A percentile compares a stretch with the other conserved stretches of the same genome.
Conservation (phyloP, 2,888 invertebrate species). For the Nomada ferruginata region DNA sequence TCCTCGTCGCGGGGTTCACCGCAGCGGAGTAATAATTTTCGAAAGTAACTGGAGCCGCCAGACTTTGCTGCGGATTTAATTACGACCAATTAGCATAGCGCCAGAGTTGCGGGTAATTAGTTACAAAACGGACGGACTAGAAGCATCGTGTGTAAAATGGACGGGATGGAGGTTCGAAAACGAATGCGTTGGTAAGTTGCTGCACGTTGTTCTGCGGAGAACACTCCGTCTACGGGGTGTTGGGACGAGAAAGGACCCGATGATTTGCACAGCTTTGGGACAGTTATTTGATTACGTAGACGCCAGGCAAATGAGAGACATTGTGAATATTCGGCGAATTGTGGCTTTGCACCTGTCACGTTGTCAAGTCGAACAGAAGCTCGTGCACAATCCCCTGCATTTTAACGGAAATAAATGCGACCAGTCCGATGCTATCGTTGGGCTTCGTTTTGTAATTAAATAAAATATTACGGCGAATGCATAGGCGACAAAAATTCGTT, state of each 20-base stretch:
- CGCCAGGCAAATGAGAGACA: conserved; percentile 39
- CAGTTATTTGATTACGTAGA: conserved; percentile 48
- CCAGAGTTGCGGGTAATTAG: neutral
- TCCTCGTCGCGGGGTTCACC: neutral
- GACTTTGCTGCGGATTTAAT: conserved; percentile 36
- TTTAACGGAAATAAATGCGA: conserved; percentile 26
- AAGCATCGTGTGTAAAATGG: neutral
- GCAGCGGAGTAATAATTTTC: conserved; percentile 7
- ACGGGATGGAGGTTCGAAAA: neutral
- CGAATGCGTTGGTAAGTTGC: neutral
- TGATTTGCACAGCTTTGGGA: conserved; percentile 14
- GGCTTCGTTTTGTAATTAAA: too few species aligned
- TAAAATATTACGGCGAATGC: too few species aligned
- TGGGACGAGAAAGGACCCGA: conserved; percentile 38
- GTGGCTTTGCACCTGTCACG: conserved; percentile 14
- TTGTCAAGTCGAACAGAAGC: conserved; percentile 6
- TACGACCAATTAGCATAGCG: conserved; percentile 43
- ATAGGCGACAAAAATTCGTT: too few species aligned
- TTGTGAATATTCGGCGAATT: conserved; percentile 42
- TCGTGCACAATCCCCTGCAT: conserved; percentile 17
- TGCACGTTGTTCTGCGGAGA: neutral
- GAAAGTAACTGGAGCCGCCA: conserved; percentile 20
- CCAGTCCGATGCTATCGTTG: neutral
- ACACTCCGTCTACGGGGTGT: neutral
- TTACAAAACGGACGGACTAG: neutral